Conservation (phyloP, 2,888 invertebrate species). For the Drosophila lutescens region DNA sequence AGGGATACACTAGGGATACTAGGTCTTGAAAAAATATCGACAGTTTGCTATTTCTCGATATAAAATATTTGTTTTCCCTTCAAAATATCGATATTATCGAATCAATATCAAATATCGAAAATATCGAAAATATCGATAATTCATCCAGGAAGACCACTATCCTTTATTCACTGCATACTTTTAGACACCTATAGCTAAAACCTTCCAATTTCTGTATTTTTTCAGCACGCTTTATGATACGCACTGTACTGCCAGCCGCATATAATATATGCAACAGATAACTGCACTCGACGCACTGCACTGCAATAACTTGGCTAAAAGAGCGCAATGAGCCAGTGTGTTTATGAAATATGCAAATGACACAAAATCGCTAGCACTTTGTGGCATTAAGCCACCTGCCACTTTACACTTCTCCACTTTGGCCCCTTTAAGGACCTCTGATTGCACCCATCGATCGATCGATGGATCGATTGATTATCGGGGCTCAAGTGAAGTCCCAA, state of each 20-base stretch:
- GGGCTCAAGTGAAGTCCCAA: background rate
- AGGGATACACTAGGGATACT: no score
- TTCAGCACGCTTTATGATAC: background rate
- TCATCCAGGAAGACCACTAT: no score
- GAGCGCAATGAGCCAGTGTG: slow-evolving; percentile 10
- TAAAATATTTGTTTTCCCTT: no score
- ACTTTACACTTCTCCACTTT: background rate
- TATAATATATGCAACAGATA: background rate
- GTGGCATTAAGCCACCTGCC: slow-evolving; percentile 12
- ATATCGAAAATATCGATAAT: no score
- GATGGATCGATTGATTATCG: slow-evolving; percentile 5
- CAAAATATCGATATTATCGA: no score
- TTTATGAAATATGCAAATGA: slow-evolving; percentile 58
- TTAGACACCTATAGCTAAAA: no score
- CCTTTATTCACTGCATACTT: no score
- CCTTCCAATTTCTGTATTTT: no score
- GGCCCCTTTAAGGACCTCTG: background rate
- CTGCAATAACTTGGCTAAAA: slow-evolving; percentile 24
- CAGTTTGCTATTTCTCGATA: no score
- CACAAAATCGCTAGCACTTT: slow-evolving; percentile 34
- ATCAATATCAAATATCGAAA: no score
- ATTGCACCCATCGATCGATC: slow-evolving; percentile 7
- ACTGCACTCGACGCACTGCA: slow-evolving; percentile 25
- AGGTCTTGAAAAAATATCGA: no score
- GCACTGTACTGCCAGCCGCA: slow-evolving; percentile 8